Conservation (phyloP, 2,888 invertebrate genomes). For the Drosophila cracens region DNA sequence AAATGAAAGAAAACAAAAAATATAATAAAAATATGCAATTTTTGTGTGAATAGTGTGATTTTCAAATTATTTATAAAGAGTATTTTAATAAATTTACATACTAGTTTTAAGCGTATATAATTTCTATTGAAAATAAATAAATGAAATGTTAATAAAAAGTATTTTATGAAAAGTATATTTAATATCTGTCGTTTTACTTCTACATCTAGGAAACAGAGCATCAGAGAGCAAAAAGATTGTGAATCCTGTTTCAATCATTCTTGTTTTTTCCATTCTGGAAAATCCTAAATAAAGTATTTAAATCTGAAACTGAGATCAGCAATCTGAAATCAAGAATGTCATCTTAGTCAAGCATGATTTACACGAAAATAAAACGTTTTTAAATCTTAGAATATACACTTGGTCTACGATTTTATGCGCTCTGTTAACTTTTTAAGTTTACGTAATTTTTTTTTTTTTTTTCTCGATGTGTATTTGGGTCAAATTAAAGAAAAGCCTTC, state of each 20-base stretch:
- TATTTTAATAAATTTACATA: background rate
- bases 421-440: background rate
- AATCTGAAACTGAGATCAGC: background rate
- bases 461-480: background rate
- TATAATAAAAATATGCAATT: conserved; percentile 77
- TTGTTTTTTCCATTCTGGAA: background rate
- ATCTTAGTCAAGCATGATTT: background rate
- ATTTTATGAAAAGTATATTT: conserved; percentile 16
- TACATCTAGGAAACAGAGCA: background rate
- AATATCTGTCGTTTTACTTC: conserved; percentile 58
- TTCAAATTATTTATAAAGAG: conserved; percentile 18
- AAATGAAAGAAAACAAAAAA: conserved; percentile 21
- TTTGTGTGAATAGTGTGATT: conserved; percentile 75
- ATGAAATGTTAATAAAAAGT: conserved; percentile 33
- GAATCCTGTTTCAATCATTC: background rate
- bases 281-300: background rate
- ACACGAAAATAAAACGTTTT: background rate
- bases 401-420: background rate
- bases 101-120: conserved; percentile 38
- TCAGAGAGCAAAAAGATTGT: background rate
- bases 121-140: conserved; percentile 21
- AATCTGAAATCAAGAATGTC: background rate
- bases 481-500: background rate
- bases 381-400: background rate
- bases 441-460: background rate